A percentile compares a stretch with the other conserved stretches of the same genome.
These are phyloP conservation scores for Seriola rivoliana DNA, from an alignment of 2,113 vertebrate genomes.

Conservation along the genomic window DNA sequence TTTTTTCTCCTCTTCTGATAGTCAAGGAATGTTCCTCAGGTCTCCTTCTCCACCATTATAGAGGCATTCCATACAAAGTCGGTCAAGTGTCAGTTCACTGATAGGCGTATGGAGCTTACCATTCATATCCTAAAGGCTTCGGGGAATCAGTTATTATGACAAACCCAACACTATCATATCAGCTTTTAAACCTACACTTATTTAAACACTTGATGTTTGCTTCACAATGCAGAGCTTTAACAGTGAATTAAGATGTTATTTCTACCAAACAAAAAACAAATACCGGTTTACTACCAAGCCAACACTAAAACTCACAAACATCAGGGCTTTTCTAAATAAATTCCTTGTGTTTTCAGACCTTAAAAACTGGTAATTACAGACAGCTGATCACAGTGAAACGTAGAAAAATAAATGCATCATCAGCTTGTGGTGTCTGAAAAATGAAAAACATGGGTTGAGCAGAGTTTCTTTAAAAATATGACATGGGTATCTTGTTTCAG, in stretches of 20 bases:
- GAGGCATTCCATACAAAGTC: constrained; percentile 49
- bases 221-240: background rate
- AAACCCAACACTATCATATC: constrained; percentile 5
- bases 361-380: background rate
- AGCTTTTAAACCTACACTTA: background rate
- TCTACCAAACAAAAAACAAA: constrained; percentile 16
- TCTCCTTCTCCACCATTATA: constrained; percentile 40
- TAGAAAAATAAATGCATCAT: constrained; percentile 3
- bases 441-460: constrained; percentile 28
- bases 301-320: background rate
- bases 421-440: constrained; percentile 22
- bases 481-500: constrained; percentile 71
- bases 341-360: background rate
- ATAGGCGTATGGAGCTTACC: background rate
- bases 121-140: background rate
- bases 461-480: constrained; percentile 53
- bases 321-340: constrained; percentile 16
- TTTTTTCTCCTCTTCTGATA: constrained; percentile 39
- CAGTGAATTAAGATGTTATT: constrained; percentile 3
- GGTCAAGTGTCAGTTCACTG: constrained; percentile 48
- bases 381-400: constrained; percentile 3
- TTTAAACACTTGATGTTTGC: constrained; percentile 2
- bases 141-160: background rate
- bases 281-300: background rate
- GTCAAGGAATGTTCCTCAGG: constrained; percentile 44